These are phyloP conservation scores for Habrosyne pyritoides DNA, from an alignment of 2,888 invertebrate genomes.

Conservation along the genomic window DNA sequence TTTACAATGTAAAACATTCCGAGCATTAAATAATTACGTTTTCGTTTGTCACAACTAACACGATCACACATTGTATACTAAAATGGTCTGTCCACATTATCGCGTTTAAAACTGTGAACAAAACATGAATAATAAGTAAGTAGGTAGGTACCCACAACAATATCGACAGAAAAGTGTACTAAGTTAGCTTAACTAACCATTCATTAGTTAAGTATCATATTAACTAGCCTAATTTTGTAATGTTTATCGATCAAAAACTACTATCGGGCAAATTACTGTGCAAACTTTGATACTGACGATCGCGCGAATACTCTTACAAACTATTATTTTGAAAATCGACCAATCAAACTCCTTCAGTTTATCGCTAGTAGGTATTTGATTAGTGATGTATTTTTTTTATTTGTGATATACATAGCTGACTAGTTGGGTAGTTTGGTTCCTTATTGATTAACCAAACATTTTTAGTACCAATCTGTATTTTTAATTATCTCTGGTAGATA, in stretches of 20 bases:
- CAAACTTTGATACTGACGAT: background rate
- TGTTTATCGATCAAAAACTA: background rate
- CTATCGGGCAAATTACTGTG: background rate
- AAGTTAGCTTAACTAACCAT: background rate
- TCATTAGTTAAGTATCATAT: background rate
- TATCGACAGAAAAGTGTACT: no score
- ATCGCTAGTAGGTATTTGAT: no score
- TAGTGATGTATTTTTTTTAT: no score
- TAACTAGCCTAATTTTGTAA: background rate
- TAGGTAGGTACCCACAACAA: no score
- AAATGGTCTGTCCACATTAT: background rate
- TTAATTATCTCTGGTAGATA: no score
- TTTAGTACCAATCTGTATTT: no score
- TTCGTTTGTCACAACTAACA: background rate
- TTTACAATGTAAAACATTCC: slow-evolving; percentile 34
- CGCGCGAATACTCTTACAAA: background rate
- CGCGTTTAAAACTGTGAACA: background rate
- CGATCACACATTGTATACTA: slow-evolving; percentile 4
- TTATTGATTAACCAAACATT: no score
- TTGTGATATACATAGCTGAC: no score
- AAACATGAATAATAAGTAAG: background rate
- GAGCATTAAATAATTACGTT: slow-evolving; percentile 22
- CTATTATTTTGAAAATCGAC: no score
- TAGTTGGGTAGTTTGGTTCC: no score
- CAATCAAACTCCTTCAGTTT: no score